Evolutionary conservation across 2,797 vertebrate species (phyloP), one percentile per base, ranked within the genome.

Genomic region (Rhynchonycteris naso): DNA sequence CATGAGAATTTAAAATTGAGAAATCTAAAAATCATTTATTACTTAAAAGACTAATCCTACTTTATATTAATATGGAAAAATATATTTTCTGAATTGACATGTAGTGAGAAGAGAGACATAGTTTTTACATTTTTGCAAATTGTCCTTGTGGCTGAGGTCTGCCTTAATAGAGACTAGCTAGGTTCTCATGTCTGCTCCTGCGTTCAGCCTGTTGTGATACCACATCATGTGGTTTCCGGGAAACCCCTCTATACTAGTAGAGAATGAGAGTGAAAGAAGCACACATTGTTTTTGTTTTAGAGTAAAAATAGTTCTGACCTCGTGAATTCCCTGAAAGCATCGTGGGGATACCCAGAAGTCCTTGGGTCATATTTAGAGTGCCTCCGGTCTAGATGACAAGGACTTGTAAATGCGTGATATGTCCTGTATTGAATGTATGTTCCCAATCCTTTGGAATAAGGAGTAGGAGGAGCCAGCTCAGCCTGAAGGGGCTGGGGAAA

Each of bases 391-490:
- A 75, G 33, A 18, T 18, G 76, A n/a, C n/a, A 11, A 74, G 61
- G 68, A 79, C 65, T 72, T 54, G 19, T 59, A 38, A 68, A 30
- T 13, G 3, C 52, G 63, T n/a, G 72, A 35, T 21, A 43, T 61
- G 52, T 56, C 13, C 18, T 5, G 3, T 19, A 28, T 7, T n/a
- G 38, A 14, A 18, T 0, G 0, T 7, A 12, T 9, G 3, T 63
- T 22, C 7, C 2, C 1, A 19, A 14, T 21, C 7, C 13, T 12
- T 0, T 3, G 8, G 28, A 30, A 54, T 11, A 1, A 1, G 4
- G 56, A 33, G 61, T 13, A n/a, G 52, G 13, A 21, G 12, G 30
- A 65, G 35, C 65, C 83, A 6, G 47, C 71, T 38, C 43, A 33
- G 69, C 83, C 61, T 26, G 26, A 35, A 38, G 47, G 11, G 19